A percentile compares a stretch with the other conserved stretches of the same genome.
phyloP scores from a whole-genome alignment of 2,888 invertebrate species.

The Amblyjoppa fuscipennis region DNA sequence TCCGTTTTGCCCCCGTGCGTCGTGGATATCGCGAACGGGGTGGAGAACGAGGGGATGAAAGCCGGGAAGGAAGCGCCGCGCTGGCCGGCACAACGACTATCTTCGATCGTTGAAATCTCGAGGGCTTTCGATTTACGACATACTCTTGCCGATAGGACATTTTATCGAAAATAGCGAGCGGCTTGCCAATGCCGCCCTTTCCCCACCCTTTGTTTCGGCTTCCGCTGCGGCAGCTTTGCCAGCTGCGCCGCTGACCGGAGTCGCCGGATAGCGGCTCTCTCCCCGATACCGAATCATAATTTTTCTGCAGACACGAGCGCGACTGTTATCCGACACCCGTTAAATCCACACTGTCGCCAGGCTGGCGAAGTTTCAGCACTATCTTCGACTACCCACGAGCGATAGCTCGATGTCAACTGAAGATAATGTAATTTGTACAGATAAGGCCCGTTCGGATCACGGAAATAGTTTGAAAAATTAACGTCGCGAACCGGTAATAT shows the following conservation, averaged over 20 bases:
- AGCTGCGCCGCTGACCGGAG: not conserved
- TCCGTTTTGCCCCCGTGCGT: not conserved
- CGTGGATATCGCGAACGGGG: not conserved
- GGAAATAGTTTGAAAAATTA: conserved; percentile 23
- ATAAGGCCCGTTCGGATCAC: not conserved
- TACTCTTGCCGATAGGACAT: conserved; percentile 53
- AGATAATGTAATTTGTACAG: conserved; percentile 38
- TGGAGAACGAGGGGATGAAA: not conserved
- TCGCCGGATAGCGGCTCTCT: conserved; percentile 39
- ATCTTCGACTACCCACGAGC: conserved; percentile 1
- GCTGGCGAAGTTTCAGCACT: not conserved
- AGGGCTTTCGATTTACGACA: conserved; percentile 59
- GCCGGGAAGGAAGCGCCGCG: not conserved
- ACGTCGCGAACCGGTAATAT: not conserved
- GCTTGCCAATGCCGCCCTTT: conserved; percentile 19
- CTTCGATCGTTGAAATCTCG: conserved; percentile 50
- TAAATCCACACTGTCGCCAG: not conserved
- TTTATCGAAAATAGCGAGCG: conserved; percentile 49
- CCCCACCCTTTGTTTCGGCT: conserved; percentile 15
- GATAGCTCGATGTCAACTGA: conserved; percentile 4
- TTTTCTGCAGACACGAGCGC: conserved; percentile 47
- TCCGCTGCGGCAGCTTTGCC: conserved; percentile 2
- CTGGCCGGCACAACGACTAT: conserved; percentile 44
- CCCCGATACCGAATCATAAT: conserved; percentile 59
- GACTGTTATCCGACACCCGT: not conserved